Conservation (phyloP, 2,113 vertebrate species). For the Cygnus buccinator region DNA sequence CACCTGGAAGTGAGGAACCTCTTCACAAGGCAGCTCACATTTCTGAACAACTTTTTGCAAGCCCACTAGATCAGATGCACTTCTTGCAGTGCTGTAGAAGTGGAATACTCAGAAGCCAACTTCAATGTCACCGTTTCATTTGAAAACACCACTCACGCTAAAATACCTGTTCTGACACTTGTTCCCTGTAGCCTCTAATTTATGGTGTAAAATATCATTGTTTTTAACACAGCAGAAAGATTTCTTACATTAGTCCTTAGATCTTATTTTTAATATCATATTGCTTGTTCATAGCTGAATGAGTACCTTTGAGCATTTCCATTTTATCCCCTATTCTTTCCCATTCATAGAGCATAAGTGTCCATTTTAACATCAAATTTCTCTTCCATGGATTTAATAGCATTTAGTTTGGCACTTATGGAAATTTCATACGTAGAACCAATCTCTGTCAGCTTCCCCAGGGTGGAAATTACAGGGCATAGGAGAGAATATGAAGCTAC, state of each 20-base stretch:
- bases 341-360: conserved; percentile 27
- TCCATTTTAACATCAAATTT: conserved; percentile 67
- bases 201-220: conserved; percentile 21
- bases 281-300: conserved; percentile 18
- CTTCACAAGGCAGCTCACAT: background rate
- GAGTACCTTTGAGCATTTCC: conserved; percentile 52
- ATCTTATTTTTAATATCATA: background rate
- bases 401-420: conserved; percentile 61
- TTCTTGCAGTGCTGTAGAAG: background rate
- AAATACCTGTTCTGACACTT: background rate
- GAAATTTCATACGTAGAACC: conserved; percentile 63
- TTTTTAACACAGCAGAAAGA: conserved; percentile 43
- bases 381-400: conserved; percentile 63
- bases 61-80: background rate
- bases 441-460: conserved; percentile 56
- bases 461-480: conserved; percentile 50
- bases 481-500: conserved; percentile 48
- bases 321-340: conserved; percentile 57
- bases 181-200: conserved; percentile 14
- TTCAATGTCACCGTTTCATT: background rate
- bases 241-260: background rate
- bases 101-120: background rate
- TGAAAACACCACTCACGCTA: background rate
- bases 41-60: background rate
- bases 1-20: background rate